Base-by-base conservation (phyloP, 2,113 vertebrate species). In the Chloropsis hardwickii region DNA sequence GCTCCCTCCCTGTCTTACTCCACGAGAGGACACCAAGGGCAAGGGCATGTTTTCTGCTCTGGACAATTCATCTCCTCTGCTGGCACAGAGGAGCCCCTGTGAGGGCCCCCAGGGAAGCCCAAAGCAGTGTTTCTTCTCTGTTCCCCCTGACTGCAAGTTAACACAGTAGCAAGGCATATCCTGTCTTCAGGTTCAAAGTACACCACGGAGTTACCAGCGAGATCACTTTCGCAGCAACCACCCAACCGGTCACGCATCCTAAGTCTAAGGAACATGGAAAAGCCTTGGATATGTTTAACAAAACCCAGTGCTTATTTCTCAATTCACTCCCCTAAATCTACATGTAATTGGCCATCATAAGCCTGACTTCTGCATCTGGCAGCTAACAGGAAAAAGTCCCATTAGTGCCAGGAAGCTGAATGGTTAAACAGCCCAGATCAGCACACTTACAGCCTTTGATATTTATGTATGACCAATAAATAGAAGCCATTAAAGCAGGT, bases 21-120 rank as follows among this genome's bases (percentile, higher is more conserved):
- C 21, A 3, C 1, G 10, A 31, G 27, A 57, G 12, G 12, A 44
- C 6, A 11, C 1, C 0, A 71, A 37, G 12, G 11, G 17, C 37
- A 70, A 61, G 14, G 5, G 3, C 12, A 6, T 4, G 2, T 60
- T 40, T 57, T 37, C 42, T 77, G 37, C 39, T 77, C 67, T 72
- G 65, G 44, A 48, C 28, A 53, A 19, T 0, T 1, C 65, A 56
- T 24, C 73, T 44, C 62, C 21, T 61, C 62, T 45, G 19, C 0
- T 66, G 47, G 29, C 37, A 57, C 14, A 54, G 9, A 44, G 29
- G 15, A 58, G 5, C 12, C 18, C 57, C 76, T 21, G 13, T 2
- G 12, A 87, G 37, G 23, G 81, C 33, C 87, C 27, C 33, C 61
- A 19, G 4, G 13, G 45, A 39, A 53, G 19, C 31, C 61, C 72